Evolutionary conservation across 2,113 vertebrate genomes (phyloP), one percentile per base, ranked within the genome.

Genomic region (Rissa tridactyla): DNA sequence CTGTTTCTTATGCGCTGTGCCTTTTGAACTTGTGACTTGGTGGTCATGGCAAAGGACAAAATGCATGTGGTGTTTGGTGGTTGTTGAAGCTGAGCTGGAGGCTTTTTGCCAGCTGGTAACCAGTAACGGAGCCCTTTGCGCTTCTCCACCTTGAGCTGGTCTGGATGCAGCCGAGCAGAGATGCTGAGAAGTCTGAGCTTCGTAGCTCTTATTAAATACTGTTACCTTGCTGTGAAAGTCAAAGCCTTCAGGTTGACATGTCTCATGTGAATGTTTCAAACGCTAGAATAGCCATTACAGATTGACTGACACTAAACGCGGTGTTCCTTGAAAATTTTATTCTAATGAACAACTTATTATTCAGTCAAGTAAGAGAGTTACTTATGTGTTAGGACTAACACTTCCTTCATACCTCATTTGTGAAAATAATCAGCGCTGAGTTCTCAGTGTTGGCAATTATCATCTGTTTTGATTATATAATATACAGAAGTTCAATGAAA

Each of bases 31-130:
- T 42, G 42, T 46, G 80, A 34, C 70, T 85, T 61, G 36, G 54
- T 69, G 81, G 54, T 27, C 12, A 9, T 19, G 29, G 58, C 16
- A 16, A 55, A 79, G 54, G 54, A 15, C 11, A 32, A 23, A 42
- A 38, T 13, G 32, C 25, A 29, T 0, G 5, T 5, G 18, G 57
- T 5, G 16, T 32, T 44, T 21, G 29, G 47, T 1, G 0, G 22
- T 15, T 15, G 38, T 76, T 42, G 57, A 21, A 65, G 52, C 32
- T 82, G 16, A 3, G 8, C 17, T 21, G 12, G 34, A 54, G 26
- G 49, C 32, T 66, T 47, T 38, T 17, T 34, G 55, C 70, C 54
- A 46, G 42, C 64, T 58, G 72, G 12, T 40, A 14, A 4, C 20
- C 60, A 47, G 52, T 25, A 15, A 4, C 0, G 3, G 62, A 32